Base-by-base conservation (phyloP, 1,140 invertebrate species). In the Gerris buenoi region DNA sequence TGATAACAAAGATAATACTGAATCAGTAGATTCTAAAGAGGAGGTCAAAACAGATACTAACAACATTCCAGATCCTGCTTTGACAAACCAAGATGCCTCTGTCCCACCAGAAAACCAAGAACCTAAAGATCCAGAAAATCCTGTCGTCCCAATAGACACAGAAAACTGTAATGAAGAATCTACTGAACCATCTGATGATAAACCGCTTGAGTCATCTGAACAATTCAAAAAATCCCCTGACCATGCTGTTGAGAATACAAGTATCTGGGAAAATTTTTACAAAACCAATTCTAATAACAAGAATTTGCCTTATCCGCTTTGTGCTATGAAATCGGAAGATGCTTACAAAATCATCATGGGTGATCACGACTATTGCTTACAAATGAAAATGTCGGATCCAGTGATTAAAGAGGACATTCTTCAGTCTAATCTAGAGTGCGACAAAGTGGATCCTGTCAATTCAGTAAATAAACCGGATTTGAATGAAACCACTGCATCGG, bases 261-360 rank as follows among this genome's bases (percentile, higher is more conserved):
- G 87, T n/a, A 89, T 90, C 74, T 90, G 88, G 88, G 86, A 90
- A 72, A 89, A 90, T 74, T 88, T 90, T 67, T 86, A 87, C 64
- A 68, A 70, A 68, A 68, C 65, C 14, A 67, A 68, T 57, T 56
- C 65, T 25, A 58, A 59, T 27, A 70, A 70, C 58, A 56, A 59
- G 15, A 70, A 65, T 65, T 66, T 68, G 56, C 69, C 67, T 46
- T 68, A 65, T 68, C 67, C 67, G 13, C 60, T 70, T 18, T 70
- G 67, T 66, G 69, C 68, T 33, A 63, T 70, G 61, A 69, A 62
- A 68, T 65, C 63, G 58, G 67, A 70, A 67, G 29, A 67, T 59
- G 65, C 65, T 65, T 65, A 64, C 18, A 73, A 74, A 66, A 68
- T 68, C 23, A 67, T 70, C 15, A 66, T 72, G 63, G 71, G 75